Percentiles rank a stretch among this genome's conserved stretches.
These are phyloP conservation scores for Scalopus aquaticus DNA, from an alignment of 2,113 vertebrate species.

Conservation along the genomic window DNA sequence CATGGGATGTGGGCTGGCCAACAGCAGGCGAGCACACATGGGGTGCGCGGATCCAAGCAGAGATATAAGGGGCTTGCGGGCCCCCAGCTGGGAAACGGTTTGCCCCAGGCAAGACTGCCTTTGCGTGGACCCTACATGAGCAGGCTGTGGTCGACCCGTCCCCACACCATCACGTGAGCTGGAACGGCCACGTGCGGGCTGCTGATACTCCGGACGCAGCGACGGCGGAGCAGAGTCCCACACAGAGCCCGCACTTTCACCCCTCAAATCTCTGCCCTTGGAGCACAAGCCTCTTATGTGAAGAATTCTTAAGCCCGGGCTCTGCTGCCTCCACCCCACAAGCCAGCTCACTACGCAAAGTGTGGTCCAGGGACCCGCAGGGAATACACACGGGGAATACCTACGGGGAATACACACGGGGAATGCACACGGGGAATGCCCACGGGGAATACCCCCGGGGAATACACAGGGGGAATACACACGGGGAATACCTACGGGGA, in stretches of 20 bases:
- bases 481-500: no score
- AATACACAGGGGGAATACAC: no score
- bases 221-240: neutral
- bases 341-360: neutral
- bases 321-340: neutral
- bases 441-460: no score
- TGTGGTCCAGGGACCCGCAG: neutral
- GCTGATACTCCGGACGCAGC: neutral
- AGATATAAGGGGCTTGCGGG: neutral
- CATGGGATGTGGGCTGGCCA: no score
- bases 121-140: neutral
- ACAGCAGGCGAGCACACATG: no score
- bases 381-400: no score
- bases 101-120: neutral
- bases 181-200: no score
- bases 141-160: neutral
- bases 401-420: no score
- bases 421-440: no score
- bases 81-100: neutral
- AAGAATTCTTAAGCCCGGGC: neutral
- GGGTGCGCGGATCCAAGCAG: neutral
- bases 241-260: neutral
- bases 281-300: neutral
- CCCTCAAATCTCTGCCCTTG: neutral
- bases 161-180: accelerated